Conservation (phyloP, 2,888 invertebrate species). For the Bembecia ichneumoniformis region DNA sequence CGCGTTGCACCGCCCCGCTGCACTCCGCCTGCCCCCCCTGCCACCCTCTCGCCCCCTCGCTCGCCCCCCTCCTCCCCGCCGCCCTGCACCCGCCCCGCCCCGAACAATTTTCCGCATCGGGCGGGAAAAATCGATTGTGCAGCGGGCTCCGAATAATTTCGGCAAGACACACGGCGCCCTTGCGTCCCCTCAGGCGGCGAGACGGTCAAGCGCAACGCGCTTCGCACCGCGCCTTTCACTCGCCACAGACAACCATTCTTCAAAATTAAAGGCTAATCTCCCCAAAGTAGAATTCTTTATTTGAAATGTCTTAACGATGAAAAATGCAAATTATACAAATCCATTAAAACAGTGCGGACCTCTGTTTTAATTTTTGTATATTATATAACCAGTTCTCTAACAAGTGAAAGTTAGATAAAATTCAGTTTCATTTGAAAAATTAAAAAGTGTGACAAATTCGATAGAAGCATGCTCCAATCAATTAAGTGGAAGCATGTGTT, state of each 20-base stretch:
- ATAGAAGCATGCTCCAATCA: not conserved
- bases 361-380: no score
- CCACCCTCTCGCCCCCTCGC: constrained; percentile 50
- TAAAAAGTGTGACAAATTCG: not conserved
- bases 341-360: no score
- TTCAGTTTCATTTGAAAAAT: no score
- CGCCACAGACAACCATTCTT: constrained; percentile 4
- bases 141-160: constrained; percentile 71
- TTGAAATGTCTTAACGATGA: no score
- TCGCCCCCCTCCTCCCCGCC: constrained; percentile 39
- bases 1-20: constrained; percentile 71
- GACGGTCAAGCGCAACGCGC: constrained; percentile 20
- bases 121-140: constrained; percentile 74
- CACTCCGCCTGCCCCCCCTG: constrained; percentile 64
- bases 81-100: constrained; percentile 62
- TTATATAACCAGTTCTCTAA: constrained; percentile 7
- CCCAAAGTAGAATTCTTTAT: not conserved
- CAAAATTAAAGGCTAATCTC: not conserved
- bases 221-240: constrained; percentile 36
- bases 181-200: constrained; percentile 42
- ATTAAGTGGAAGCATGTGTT: not conserved
- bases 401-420: constrained; percentile 5
- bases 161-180: constrained; percentile 68
- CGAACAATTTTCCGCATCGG: constrained; percentile 72
- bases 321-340: no score